phyloP scores from a whole-genome alignment of 1,140 invertebrate species.

The Neotoxoptera formosana region DNA sequence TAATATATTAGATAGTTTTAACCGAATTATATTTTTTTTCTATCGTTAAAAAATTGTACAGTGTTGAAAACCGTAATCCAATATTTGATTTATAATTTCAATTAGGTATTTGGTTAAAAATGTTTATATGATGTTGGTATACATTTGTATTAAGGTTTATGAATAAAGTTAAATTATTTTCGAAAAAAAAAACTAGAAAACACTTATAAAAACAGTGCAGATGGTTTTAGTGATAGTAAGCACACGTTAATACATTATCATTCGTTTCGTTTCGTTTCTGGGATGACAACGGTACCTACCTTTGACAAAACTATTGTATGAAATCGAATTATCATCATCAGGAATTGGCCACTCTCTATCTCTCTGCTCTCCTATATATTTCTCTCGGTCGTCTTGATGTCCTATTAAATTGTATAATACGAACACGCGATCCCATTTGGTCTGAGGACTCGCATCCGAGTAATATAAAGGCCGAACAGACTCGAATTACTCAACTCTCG shows the following conservation, averaged over 20 bases:
- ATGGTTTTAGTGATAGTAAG: neutral
- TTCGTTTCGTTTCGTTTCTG: neutral
- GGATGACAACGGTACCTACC: neutral
- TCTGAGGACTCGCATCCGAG: neutral
- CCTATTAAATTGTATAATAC: neutral
- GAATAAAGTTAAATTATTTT: neutral
- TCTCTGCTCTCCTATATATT: neutral
- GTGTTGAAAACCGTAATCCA: neutral
- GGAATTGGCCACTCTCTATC: neutral
- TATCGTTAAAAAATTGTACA: neutral
- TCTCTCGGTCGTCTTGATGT: neutral
- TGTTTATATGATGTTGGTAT: neutral
- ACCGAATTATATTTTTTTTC: no score
- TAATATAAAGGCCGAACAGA: neutral
- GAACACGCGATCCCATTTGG: neutral
- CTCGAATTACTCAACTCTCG: neutral
- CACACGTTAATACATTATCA: neutral
- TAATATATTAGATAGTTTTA: no score
- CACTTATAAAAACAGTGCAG: neutral
- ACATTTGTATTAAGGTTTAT: neutral
- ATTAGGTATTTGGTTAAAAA: neutral
- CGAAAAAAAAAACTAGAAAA: neutral
- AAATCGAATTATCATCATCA: slow-evolving; percentile 20
- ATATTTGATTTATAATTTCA: neutral
- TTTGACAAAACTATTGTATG: neutral